phyloP scores from a whole-genome alignment of 2,888 invertebrate genomes.

The Apamea anceps region DNA sequence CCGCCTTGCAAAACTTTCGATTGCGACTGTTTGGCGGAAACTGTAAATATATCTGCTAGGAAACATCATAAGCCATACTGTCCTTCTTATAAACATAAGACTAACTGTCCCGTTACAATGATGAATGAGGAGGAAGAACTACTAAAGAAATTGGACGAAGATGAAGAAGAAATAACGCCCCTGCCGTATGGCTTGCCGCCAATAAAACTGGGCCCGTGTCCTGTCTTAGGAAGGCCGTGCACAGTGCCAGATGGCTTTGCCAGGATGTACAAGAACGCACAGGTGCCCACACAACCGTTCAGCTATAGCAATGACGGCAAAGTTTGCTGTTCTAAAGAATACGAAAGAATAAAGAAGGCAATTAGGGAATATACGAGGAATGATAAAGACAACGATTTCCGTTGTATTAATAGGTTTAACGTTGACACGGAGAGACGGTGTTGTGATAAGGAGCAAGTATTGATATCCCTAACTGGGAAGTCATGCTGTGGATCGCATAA shows the following conservation, averaged over 20 bases:
- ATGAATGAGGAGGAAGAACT: conserved; percentile 78
- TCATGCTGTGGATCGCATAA: conserved; percentile 86
- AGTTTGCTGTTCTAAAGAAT: conserved; percentile 88
- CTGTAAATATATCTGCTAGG: conserved; percentile 74
- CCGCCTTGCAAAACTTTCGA: conserved; percentile 86
- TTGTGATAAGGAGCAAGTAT: conserved; percentile 85
- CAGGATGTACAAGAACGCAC: conserved; percentile 85
- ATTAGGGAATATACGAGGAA: conserved; percentile 83
- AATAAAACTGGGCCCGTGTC: conserved; percentile 86
- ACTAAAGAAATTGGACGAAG: conserved; percentile 78
- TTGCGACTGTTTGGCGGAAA: conserved; percentile 82
- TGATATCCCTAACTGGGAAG: conserved; percentile 80
- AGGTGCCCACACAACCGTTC: conserved; percentile 77
- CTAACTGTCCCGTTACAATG: conserved; percentile 81
- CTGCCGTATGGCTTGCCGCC: conserved; percentile 87
- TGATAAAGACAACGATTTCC: conserved; percentile 82
- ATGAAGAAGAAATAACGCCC: conserved; percentile 82
- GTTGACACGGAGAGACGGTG: conserved; percentile 86
- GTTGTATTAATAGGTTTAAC: conserved; percentile 84
- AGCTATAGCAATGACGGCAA: conserved; percentile 86
- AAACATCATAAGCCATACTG: conserved; percentile 84
- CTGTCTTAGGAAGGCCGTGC: conserved; percentile 86
- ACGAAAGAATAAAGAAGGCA: conserved; percentile 85
- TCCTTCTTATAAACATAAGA: conserved; percentile 84
- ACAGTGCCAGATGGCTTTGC: conserved; percentile 86